Conservation (phyloP, 2,797 vertebrate genomes). For the Iguana delicatissima region DNA sequence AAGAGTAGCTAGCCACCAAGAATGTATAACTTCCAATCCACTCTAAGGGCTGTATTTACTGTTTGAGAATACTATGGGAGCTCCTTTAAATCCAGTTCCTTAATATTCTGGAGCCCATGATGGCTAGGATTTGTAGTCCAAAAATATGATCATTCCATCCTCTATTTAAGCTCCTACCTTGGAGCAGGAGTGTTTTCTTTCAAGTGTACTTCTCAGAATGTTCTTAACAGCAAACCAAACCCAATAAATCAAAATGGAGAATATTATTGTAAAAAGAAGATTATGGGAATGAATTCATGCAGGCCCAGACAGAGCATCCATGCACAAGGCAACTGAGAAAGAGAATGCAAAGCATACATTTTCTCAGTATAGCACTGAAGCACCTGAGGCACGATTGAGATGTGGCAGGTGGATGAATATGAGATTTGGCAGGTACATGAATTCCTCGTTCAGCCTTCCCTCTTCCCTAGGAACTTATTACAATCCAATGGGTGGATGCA, state of each 20-base stretch:
- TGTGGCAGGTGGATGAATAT: not conserved
- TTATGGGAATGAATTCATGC: not conserved
- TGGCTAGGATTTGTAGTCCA: too few species aligned
- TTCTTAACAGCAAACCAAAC: not conserved
- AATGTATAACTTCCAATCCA: not conserved
- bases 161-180: not conserved
- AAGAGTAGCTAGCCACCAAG: not conserved
- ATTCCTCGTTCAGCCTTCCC: not conserved
- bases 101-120: not conserved
- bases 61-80: too few species aligned
- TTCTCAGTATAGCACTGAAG: not conserved
- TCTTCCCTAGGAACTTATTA: not conserved
- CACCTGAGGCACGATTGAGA: not conserved
- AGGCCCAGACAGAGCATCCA: not conserved
- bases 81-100: not conserved
- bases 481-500: too few species aligned
- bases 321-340: not conserved
- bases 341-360: not conserved
- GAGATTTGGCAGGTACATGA: not conserved
- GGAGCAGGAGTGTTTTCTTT: not conserved
- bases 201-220: not conserved
- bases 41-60: not conserved
- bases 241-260: not conserved
- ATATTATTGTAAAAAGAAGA: not conserved
- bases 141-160: too few species aligned